phyloP scores from a whole-genome alignment of 64 coral and sea anemone species.

The Hydrozoanthus tunicans region DNA sequence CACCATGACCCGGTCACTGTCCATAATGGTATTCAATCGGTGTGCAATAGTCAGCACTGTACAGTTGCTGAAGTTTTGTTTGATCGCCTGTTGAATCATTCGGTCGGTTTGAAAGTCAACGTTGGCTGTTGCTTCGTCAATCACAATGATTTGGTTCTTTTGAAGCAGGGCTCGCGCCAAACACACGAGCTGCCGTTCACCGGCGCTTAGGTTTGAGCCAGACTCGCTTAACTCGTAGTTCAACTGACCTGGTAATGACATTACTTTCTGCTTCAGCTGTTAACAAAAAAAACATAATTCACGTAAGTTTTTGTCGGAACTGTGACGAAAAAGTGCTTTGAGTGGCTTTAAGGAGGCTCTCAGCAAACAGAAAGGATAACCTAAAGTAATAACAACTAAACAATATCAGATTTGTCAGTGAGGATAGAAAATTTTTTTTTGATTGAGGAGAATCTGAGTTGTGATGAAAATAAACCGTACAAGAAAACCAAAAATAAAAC shows the following conservation, averaged over 20 bases:
- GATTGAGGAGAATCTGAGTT: no score
- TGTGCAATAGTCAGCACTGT: conserved; percentile 76
- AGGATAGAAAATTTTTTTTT: no score
- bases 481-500: no score
- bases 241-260: conserved; percentile 30
- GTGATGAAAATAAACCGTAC: no score
- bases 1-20: conserved; percentile 61
- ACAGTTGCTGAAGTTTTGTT: conserved; percentile 38
- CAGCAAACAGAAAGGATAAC: no score
- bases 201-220: conserved; percentile 34
- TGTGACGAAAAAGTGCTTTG: no score
- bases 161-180: conserved; percentile 59
- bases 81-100: conserved; percentile 58
- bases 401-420: no score
- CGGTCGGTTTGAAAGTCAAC: conserved; percentile 48
- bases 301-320: not conserved
- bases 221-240: conserved; percentile 26
- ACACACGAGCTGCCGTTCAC: conserved; percentile 51
- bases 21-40: conserved; percentile 65
- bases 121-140: conserved; percentile 64
- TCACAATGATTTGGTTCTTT: conserved; percentile 51
- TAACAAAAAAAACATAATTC: not conserved
- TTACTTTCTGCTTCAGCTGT: not conserved
- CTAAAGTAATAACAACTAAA: no score
- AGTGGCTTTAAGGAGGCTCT: no score